phyloP scores from a whole-genome alignment of 2,888 invertebrate species.

The Drosophila mulleri region DNA sequence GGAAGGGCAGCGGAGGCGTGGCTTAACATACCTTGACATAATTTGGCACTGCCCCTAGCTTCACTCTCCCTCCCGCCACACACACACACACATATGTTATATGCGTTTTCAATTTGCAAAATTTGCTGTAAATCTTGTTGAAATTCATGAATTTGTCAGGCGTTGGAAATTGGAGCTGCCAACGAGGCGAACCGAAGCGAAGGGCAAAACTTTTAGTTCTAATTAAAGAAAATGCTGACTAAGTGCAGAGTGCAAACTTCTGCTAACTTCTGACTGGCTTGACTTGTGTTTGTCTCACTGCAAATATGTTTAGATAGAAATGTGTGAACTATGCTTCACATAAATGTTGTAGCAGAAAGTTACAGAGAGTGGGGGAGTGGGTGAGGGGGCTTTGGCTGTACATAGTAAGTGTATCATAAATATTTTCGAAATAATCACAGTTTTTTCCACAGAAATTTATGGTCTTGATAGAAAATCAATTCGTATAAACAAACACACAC shows the following conservation, averaged over 20 bases:
- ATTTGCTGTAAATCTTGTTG: slow-evolving; percentile 69
- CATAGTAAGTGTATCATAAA: slow-evolving; percentile 37
- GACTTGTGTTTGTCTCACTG: not conserved
- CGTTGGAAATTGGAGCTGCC: slow-evolving; percentile 8
- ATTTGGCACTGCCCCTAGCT: slow-evolving; percentile 36
- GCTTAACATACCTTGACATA: slow-evolving; percentile 72
- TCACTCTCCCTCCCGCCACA: not conserved
- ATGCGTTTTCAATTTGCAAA: slow-evolving; percentile 73
- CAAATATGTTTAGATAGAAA: not conserved
- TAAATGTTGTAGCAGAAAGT: not conserved
- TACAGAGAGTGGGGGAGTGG: not conserved
- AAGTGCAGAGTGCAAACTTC: slow-evolving; percentile 34
- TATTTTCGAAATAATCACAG: slow-evolving; percentile 40
- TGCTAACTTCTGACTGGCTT: slow-evolving; percentile 1
- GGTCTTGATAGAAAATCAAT: slow-evolving; percentile 69
- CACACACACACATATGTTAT: slow-evolving; percentile 22
- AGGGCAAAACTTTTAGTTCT: slow-evolving; percentile 44
- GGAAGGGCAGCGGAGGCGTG: slow-evolving; percentile 16
- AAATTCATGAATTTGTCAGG: slow-evolving; percentile 59
- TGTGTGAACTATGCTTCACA: not conserved
- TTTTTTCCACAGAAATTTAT: slow-evolving; percentile 57
- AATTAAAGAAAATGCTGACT: slow-evolving; percentile 47
- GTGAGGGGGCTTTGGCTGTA: not conserved
- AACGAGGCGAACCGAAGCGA: slow-evolving; percentile 5
- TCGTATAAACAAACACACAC: too few relatives aligned